Base-by-base conservation (phyloP, 2,888 invertebrate genomes). In the Caenorhabditis afra region DNA sequence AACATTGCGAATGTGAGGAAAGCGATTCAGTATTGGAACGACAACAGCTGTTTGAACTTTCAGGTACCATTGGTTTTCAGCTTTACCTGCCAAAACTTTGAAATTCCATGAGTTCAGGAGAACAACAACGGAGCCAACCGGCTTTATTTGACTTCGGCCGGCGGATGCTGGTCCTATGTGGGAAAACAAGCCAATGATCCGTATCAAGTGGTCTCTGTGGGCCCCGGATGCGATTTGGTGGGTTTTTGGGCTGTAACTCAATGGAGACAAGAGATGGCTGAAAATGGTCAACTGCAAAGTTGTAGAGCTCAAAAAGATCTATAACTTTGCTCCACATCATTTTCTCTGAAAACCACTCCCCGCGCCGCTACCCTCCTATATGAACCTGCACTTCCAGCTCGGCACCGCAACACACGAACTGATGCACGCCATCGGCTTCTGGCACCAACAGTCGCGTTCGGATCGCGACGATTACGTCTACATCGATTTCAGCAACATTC, bases 131-230 rank as follows among this genome's bases (percentile, higher is more conserved):
- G 61, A 0, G 37, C 66, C 2, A 83, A 81, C 44, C 64, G 81
- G 2, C 64, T 83, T 1, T 79, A 58, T 18, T 20, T 78, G 39
- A 79, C 79, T 2, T 39, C 55, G 5, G 81, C 79, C 1, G 73
- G 71, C 5, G 83, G 83, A 11, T 83, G 83, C 52, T 83, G 83
- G 83, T 83, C 83, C 7, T 83, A 81, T 55, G 77, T 83, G 3
- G 83, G 83, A 22, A 81, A 79, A 41, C 81, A 83, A 44, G 18
- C 22, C 8, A 55, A 58, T 11, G 68, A 52, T 39, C 53, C 74
- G 1, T 74, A 67, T 44, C 83, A 83, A 39, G 45, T 79, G 41
- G 75, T 83, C 0, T 81, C 83, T 1, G 81, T 83, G 20, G 83
- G 83, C n/a, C 57, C 61, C 7, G 81, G 67, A 41, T 83, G 83